A percentile compares a stretch with the other conserved stretches of the same genome.
Evolutionary conservation across 2,797 vertebrate species (phyloP).

Genomic region (Acrossocheilus fasciatus): DNA sequence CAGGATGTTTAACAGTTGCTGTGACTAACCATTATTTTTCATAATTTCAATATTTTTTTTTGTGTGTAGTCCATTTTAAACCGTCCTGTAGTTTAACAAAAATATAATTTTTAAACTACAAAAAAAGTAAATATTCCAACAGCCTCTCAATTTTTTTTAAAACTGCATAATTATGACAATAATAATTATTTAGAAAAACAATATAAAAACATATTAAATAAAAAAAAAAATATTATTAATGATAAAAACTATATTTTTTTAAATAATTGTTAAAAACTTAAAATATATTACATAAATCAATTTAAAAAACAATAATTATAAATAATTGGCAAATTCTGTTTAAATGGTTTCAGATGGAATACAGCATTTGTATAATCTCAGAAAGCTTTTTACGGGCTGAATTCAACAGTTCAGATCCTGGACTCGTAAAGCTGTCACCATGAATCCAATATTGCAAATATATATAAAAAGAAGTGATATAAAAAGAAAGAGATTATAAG

Average conservation of each 20-base stretch:
- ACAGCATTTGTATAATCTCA: not conserved
- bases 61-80: not conserved
- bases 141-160: not conserved
- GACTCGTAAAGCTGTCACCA: not conserved
- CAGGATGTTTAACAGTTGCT: not conserved
- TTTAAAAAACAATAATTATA: too few relatives aligned
- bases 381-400: not conserved
- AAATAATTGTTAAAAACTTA: not conserved
- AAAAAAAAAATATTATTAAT: not conserved
- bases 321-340: not conserved
- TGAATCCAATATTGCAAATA: conserved; percentile 18
- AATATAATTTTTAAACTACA: not conserved
- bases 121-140: not conserved
- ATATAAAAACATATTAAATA: not conserved
- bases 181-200: not conserved
- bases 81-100: not conserved
- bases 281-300: not conserved
- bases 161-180: not conserved
- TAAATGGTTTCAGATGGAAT: too few relatives aligned
- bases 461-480: conserved; percentile 17
- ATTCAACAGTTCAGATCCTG: conserved; percentile 6
- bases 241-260: not conserved
- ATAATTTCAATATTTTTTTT: not conserved
- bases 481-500: conserved; percentile 38
- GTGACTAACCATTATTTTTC: not conserved